Conservation (phyloP, 2,797 vertebrate genomes). For the Chlorospingus semifuscus region DNA sequence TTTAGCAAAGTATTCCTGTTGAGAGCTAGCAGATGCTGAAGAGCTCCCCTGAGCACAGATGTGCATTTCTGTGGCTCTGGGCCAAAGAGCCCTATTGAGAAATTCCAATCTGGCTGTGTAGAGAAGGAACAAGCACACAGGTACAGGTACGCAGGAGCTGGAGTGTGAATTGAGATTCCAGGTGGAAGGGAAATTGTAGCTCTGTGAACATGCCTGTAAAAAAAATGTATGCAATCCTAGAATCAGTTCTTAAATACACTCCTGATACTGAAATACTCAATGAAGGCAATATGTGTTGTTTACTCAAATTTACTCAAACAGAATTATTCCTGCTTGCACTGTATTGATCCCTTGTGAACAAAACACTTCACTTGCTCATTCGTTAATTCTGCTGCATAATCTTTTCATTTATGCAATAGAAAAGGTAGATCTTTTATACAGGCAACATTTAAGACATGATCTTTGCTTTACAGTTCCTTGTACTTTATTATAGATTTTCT, state of each 20-base stretch:
- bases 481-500: neutral
- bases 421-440: neutral
- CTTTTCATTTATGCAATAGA: neutral
- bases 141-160: neutral
- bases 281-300: neutral
- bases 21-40: neutral
- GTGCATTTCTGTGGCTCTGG: neutral
- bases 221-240: neutral
- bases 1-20: neutral
- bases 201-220: neutral
- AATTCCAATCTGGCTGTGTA: neutral
- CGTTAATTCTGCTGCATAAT: neutral
- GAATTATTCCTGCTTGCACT: neutral
- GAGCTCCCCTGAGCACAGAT: neutral
- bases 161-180: neutral
- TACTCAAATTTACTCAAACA: neutral
- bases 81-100: neutral
- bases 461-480: neutral
- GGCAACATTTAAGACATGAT: neutral
- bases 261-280: neutral
- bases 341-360: neutral
- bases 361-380: neutral
- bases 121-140: neutral
- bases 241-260: neutral
- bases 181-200: neutral